Base-by-base conservation (phyloP, 2,113 vertebrate genomes). In the Dascyllus trimaculatus region DNA sequence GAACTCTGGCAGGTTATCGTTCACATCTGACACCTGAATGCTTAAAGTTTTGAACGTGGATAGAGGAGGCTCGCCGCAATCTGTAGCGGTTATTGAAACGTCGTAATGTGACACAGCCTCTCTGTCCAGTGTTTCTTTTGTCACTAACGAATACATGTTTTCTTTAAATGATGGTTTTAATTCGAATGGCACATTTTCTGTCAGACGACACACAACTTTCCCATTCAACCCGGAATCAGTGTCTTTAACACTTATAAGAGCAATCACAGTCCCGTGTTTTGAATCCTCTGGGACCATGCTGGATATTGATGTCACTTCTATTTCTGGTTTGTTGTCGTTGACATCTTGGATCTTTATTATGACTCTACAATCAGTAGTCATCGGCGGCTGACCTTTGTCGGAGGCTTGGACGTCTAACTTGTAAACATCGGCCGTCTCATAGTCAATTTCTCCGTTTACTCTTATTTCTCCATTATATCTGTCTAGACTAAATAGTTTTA, bases 291-390 rank as follows among this genome's bases (percentile, higher is more conserved):
- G 29, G 46, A 94, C 76, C 6, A 60, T 61, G 0, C 26, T 88
- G 0, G 91, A 94, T 14, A 95, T 56, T 0, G 93, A 94, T 1
- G 92, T 95, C 18, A 95, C 68, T 0, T 85, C 86, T 35, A 96
- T 82, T 43, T 92, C 89, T 0, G 95, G 95, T 6, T 59, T 21
- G 64, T 96, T 96, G 71, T 97, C 96, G 29, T 97, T 97, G 14
- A 95, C 58, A 56, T 96, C 95, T 62, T 93, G 2, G 32, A 97
- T 87, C 13, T 94, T 88, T 60, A 94, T 87, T 4, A 91, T 80
- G 2, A 93, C 88, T 60, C 85, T 90, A 18, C 87, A 85, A 3
- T 94, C 86, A 0, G 78, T 85, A 3, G 86, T 90, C 48, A 89
- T 70, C 0, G 92, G 91, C 0, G 82, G 83, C 0, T 38, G 52